Evolutionary conservation across 2,888 invertebrate genomes (phyloP), one percentile per base, ranked within the genome.

Genomic region (Diogma glabrata): DNA sequence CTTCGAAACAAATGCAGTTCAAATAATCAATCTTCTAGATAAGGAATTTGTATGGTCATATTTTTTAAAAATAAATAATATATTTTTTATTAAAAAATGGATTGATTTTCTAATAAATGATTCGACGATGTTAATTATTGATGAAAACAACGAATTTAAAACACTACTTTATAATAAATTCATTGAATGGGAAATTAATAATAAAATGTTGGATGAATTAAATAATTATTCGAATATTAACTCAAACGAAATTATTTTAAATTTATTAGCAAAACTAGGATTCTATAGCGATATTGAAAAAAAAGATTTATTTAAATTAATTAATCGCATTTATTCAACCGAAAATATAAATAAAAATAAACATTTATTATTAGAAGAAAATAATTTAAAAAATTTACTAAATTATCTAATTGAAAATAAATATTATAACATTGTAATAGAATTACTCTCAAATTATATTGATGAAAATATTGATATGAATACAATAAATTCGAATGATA

Each of bases 161-260:
- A n/a, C n/a, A n/a, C n/a, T n/a, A n/a, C n/a, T n/a, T n/a, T n/a
- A n/a, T n/a, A n/a, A n/a, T n/a, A n/a, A n/a, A 36, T 36, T 36
- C 16, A 12, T 14, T 36, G 16, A 36, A 14, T 36, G 36, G 36
- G 4, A 12, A 36, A 36, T 36, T 36, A 16, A 36, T 36, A 14
- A 36, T 16, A 14, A 12, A 36, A 36, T 36, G 36, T 14, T 36
- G 16, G 14, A 36, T 12, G 14, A 36, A n/a, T n/a, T n/a, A n/a
- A n/a, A n/a, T n/a, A n/a, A n/a, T n/a, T n/a, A n/a, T n/a, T n/a
- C n/a, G n/a, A n/a, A n/a, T n/a, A n/a, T n/a, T n/a, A n/a, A n/a
- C n/a, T n/a, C n/a, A 36, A 36, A 36, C 8, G 36, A 36, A 36
- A 16, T 16, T 16, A 14, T 36, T 16, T 36, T 48, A 48, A 48